Evolutionary conservation across 2,888 invertebrate species (phyloP).

Genomic region (Epirrhoe alternata): DNA sequence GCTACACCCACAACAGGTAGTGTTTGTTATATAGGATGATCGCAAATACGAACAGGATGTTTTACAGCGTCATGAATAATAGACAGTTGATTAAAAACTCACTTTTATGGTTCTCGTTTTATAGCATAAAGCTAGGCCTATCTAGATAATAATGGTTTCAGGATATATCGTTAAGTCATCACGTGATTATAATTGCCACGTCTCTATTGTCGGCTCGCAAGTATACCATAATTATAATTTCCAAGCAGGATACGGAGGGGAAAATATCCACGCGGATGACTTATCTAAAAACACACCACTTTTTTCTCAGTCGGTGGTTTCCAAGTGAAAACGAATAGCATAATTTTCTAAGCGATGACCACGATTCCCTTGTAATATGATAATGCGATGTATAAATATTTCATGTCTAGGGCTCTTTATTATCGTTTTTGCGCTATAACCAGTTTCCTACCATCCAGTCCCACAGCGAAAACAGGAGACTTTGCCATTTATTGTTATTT

Average conservation of each 20-base stretch:
- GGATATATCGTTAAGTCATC: constrained; percentile 57
- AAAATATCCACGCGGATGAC: constrained; percentile 47
- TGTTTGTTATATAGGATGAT: constrained; percentile 23
- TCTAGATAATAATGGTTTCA: constrained; percentile 55
- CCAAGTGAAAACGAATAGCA: constrained; percentile 80
- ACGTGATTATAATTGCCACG: constrained; percentile 51
- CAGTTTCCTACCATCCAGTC: constrained; percentile 70
- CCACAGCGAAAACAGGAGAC: constrained; percentile 65
- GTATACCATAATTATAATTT: constrained; percentile 48
- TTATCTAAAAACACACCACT: constrained; percentile 31
- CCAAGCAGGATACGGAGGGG: constrained; percentile 49
- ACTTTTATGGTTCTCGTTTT: constrained; percentile 60
- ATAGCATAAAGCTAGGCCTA: constrained; percentile 58
- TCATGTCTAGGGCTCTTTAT: constrained; percentile 75
- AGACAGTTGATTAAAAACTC: constrained; percentile 55
- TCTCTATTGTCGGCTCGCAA: constrained; percentile 37
- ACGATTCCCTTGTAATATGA: constrained; percentile 83
- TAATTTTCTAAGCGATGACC: constrained; percentile 82
- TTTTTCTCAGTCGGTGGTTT: constrained; percentile 64
- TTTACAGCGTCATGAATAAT: constrained; percentile 46
- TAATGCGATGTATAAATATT: constrained; percentile 83
- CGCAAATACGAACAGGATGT: constrained; percentile 38
- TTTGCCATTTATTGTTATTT: constrained; percentile 66
- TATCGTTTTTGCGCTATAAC: constrained; percentile 78
- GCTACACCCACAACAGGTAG: constrained; percentile 34